These are phyloP conservation scores for Bradypus variegatus DNA, from an alignment of 2,797 vertebrate species.

Conservation along the genomic window DNA sequence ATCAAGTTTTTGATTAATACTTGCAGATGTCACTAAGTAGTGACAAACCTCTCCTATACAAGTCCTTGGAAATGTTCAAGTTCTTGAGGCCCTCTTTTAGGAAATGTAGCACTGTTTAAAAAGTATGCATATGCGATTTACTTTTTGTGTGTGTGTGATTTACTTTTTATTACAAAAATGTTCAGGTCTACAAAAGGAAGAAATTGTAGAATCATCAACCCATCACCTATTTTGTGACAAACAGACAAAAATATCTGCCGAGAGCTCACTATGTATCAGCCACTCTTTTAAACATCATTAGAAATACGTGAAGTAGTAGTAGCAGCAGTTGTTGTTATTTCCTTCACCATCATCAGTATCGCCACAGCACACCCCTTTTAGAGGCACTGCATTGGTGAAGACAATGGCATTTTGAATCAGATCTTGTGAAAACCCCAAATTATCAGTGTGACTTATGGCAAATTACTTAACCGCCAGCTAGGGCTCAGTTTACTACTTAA, in stretches of 20 bases:
- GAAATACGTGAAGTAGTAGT: not conserved
- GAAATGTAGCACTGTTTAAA: not conserved
- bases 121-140: too few species aligned
- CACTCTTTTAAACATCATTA: not conserved
- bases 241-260: not conserved
- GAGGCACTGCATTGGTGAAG: not conserved
- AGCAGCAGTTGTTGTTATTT: not conserved
- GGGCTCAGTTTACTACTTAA: not conserved
- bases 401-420: not conserved
- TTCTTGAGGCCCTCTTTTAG: not conserved
- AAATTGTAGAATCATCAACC: not conserved
- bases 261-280: not conserved
- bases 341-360: not conserved
- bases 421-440: not conserved
- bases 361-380: not conserved
- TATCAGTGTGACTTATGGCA: not conserved
- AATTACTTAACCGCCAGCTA: not conserved
- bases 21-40: constrained; percentile 24
- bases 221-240: not conserved
- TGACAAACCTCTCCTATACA: not conserved
- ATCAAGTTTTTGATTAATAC: constrained; percentile 38
- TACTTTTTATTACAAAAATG: not conserved
- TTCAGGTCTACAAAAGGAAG: not conserved
- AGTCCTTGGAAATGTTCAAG: not conserved
- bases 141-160: too few species aligned